These are phyloP conservation scores for Drosophila pegasa DNA, from an alignment of 2,888 invertebrate genomes.

Conservation along the genomic window DNA sequence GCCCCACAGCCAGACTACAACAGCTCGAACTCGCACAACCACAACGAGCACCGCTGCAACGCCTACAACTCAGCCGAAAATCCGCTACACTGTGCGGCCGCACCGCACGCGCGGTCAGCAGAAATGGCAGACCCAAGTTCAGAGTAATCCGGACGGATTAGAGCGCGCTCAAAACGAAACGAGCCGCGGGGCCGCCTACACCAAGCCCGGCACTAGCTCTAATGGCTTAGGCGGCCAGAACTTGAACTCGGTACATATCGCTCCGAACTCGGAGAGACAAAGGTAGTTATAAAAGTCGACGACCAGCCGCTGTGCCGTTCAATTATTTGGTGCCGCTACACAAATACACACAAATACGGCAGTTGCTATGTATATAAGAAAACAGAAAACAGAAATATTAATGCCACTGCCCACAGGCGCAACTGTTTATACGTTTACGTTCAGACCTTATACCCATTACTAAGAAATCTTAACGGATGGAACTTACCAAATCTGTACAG, in stretches of 20 bases:
- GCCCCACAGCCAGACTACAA: slow-evolving; percentile 20
- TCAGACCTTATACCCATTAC: slow-evolving; percentile 59
- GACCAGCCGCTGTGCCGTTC: slow-evolving; percentile 40
- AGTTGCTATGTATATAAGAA: slow-evolving; percentile 36
- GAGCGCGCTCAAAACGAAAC: slow-evolving; percentile 42
- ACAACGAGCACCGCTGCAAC: slow-evolving; percentile 84
- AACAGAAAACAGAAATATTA: slow-evolving; percentile 1
- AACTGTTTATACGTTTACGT: slow-evolving; percentile 66
- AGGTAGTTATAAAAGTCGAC: slow-evolving; percentile 76
- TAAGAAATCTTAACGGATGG: slow-evolving; percentile 46
- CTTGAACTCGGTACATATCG: slow-evolving; percentile 69
- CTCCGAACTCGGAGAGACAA: slow-evolving; percentile 73
- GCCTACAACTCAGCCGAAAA: slow-evolving; percentile 61
- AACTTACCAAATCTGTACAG: slow-evolving; percentile 70
- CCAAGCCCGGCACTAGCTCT: slow-evolving; percentile 55
- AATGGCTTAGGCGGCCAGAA: slow-evolving; percentile 63
- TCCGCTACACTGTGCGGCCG: slow-evolving; percentile 85
- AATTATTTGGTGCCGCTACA: slow-evolving; percentile 72
- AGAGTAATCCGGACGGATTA: slow-evolving; percentile 81
- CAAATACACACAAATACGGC: slow-evolving; percentile 56
- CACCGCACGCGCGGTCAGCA: slow-evolving; percentile 85
- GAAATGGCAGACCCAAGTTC: slow-evolving; percentile 84
- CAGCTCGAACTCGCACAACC: slow-evolving; percentile 8
- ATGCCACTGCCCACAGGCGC: slow-evolving; percentile 36
- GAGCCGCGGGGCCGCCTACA: slow-evolving; percentile 68